Conservation (phyloP, 2,113 vertebrate species). For the Ivindomyrus marchei region DNA sequence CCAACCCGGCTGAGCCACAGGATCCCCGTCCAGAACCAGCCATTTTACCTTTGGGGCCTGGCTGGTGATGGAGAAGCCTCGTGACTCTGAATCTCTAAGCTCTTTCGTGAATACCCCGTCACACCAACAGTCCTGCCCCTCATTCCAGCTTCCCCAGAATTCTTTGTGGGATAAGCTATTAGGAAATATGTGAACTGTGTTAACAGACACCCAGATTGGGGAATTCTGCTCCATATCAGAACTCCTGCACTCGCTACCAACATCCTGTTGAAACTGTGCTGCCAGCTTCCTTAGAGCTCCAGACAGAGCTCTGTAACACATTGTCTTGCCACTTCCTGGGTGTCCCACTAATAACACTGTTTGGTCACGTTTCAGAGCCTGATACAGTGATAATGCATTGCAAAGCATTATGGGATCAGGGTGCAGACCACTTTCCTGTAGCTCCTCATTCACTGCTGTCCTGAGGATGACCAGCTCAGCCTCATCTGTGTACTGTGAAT, state of each 20-base stretch:
- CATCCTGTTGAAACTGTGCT: conserved; percentile 10
- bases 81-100: conserved; percentile 38
- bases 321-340: conserved; percentile 73
- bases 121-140: conserved; percentile 51
- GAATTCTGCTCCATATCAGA: conserved; percentile 11
- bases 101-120: conserved; percentile 56
- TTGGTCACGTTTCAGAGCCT: conserved; percentile 49
- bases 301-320: conserved; percentile 61
- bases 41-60: conserved; percentile 48
- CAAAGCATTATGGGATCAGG: conserved; percentile 41
- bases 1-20: conserved; percentile 57
- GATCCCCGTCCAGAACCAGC: conserved; percentile 72
- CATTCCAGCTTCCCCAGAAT: conserved; percentile 56
- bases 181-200: conserved; percentile 64
- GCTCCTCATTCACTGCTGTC: conserved; percentile 49
- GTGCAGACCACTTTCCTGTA: conserved; percentile 49
- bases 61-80: background rate
- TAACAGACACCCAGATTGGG: conserved; percentile 44
- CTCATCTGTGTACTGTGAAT: conserved; percentile 33
- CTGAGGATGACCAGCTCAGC: conserved; percentile 36
- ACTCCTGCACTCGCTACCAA: background rate
- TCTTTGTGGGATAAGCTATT: conserved; percentile 64
- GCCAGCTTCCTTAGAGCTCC: conserved; percentile 58
- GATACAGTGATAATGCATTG: conserved; percentile 56
- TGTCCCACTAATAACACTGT: conserved; percentile 68